Percentiles rank a stretch among this genome's conserved stretches.
Evolutionary conservation across 2,888 invertebrate genomes (phyloP).

Genomic region (Lasioglossum leucozonium): DNA sequence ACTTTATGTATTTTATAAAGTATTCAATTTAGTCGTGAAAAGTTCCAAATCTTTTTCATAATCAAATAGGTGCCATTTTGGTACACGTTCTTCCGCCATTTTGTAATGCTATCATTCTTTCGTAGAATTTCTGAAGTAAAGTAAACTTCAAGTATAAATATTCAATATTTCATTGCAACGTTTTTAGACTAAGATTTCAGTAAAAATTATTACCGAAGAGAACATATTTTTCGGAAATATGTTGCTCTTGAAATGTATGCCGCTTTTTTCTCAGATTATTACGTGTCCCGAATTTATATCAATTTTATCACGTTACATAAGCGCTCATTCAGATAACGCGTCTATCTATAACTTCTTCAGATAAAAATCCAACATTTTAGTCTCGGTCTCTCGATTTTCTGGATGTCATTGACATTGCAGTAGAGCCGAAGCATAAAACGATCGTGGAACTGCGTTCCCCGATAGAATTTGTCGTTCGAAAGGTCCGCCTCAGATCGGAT

Average conservation of each 20-base stretch:
- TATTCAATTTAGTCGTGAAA: too few species aligned
- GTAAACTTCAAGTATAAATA: too few species aligned
- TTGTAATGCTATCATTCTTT: not conserved
- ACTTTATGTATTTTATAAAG: not conserved
- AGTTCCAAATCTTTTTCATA: too few species aligned
- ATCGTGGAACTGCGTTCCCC: not conserved
- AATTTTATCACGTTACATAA: not conserved
- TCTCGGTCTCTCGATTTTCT: not conserved
- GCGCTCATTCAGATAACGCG: not conserved
- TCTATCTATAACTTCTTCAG: not conserved
- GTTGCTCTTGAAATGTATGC: not conserved
- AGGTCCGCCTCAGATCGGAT: not conserved
- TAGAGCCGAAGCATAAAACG: not conserved
- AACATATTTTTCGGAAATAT: not conserved
- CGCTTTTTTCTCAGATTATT: not conserved
- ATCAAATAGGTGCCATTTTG: too few species aligned
- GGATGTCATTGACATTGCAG: constrained; percentile 22
- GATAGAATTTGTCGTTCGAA: constrained; percentile 1
- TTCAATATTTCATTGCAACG: too few species aligned
- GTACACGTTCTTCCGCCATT: not conserved
- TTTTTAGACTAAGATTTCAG: too few species aligned
- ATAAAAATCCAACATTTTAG: not conserved
- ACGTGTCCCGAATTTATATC: not conserved
- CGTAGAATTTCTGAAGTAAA: too few species aligned
- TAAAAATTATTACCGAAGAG: not conserved